Conservation (phyloP, 1,140 invertebrate species). For the Arion vulgaris region DNA sequence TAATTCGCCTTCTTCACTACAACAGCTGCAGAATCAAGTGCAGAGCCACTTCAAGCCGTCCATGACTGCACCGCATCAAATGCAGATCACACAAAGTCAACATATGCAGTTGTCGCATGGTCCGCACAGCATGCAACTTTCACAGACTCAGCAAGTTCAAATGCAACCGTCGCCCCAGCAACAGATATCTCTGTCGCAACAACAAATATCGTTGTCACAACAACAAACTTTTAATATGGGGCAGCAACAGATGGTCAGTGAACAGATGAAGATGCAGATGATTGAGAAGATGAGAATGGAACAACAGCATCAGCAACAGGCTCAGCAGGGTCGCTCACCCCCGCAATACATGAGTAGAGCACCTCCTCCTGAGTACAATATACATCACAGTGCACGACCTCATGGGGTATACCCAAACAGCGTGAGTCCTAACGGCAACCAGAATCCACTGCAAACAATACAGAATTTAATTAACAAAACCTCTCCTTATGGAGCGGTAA, state of each 20-base stretch:
- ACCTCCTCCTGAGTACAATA: conserved; percentile 69
- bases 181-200: conserved; percentile 85
- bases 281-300: conserved; percentile 54
- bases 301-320: conserved; percentile 52
- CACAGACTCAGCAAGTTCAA: conserved; percentile 88
- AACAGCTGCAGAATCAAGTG: conserved; percentile 72
- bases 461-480: conserved; percentile 72
- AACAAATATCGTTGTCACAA: conserved; percentile 85
- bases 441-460: conserved; percentile 65
- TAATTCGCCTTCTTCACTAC: conserved; percentile 63
- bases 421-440: conserved; percentile 37
- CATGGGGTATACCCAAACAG: conserved; percentile 37
- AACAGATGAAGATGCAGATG: conserved; percentile 62
- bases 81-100: conserved; percentile 62
- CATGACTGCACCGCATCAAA: conserved; percentile 63
- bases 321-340: conserved; percentile 49
- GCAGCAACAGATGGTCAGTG: conserved; percentile 59
- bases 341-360: conserved; percentile 63
- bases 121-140: conserved; percentile 79
- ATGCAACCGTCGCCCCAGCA: conserved; percentile 77
- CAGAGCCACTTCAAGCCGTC: conserved; percentile 62
- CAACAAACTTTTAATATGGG: conserved; percentile 77
- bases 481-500: conserved; percentile 58
- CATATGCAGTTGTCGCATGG: conserved; percentile 68
- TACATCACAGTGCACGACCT: conserved; percentile 52